Evolutionary conservation across 2,888 invertebrate genomes (phyloP), one percentile per base, ranked within the genome.

Genomic region (Stenoptilia bipunctidactyla): DNA sequence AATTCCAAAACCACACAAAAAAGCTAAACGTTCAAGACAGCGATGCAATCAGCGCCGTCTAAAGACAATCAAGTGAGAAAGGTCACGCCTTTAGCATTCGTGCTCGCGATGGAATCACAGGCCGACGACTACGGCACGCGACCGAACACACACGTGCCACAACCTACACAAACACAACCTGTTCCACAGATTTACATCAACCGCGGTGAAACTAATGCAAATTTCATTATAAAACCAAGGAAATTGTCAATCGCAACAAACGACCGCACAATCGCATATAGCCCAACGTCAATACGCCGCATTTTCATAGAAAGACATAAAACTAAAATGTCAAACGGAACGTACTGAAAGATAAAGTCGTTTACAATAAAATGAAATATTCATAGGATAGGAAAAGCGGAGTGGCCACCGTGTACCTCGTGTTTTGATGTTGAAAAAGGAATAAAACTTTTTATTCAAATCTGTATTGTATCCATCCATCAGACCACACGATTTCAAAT

Each of bases 361-460:
- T 77, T 71, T 71, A 69, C 75, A 73, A 75, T 73, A 68, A 67
- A 65, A 77, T 77, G 72, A 76, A 77, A 77, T 77, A 79, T 79
- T 77, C 72, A 79, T 77, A 70, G 66, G 75, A 68, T 61, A 58
- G 63, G 60, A 48, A 45, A 48, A 61, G 60, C 59, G 65, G 60
- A 57, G 49, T 51, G 66, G 60, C 66, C 66, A 68, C 66, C 68
- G 63, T 64, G 20, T 20, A 27, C n/a, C 15, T 3, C 3, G 1
- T 39, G 15, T 34, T 13, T 8, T 39, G 12, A 13, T 20, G 20
- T 20, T 5, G 20, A 20, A 20, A 20, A 20, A 20, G 20, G 20
- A 20, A 3, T 20, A 20, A 8, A 5, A 5, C 8, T 20, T 20
- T 20, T 20, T 20, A 20, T 20, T 20, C 4, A 20, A 20, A 20